A percentile compares a stretch with the other conserved stretches of the same genome.
These are phyloP conservation scores for Halichoerus grypus DNA, from an alignment of 2,113 vertebrate species.

Conservation along the genomic window DNA sequence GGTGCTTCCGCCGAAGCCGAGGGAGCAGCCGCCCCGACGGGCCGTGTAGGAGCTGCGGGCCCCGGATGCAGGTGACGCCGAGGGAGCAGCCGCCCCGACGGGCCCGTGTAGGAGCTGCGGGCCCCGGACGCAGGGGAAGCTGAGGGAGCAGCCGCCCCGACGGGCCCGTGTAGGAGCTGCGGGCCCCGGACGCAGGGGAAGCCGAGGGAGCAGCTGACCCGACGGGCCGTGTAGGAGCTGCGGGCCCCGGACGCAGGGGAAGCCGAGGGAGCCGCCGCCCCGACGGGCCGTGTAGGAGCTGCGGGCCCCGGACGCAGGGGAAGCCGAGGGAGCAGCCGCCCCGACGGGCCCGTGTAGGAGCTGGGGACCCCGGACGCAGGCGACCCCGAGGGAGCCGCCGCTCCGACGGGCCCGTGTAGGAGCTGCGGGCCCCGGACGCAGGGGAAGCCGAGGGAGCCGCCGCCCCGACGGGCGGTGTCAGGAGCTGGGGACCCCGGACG, in stretches of 20 bases:
- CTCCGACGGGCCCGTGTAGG: not conserved
- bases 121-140: not conserved
- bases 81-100: not conserved
- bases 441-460: not conserved
- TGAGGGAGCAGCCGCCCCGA: not conserved
- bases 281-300: not conserved
- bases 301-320: too few relatives aligned
- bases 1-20: accelerated
- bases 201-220: not conserved
- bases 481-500: not conserved
- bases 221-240: accelerated
- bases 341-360: accelerated
- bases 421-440: too few relatives aligned
- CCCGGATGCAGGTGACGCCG: too few relatives aligned
- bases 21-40: not conserved
- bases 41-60: not conserved
- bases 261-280: not conserved
- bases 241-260: too few relatives aligned
- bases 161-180: accelerated
- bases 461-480: accelerated
- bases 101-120: accelerated
- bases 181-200: too few relatives aligned
- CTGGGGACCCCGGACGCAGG: not conserved
- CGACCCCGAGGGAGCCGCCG: not conserved
- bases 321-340: not conserved